Base-by-base conservation (phyloP, 2,113 vertebrate genomes). In the Labeo catla region DNA sequence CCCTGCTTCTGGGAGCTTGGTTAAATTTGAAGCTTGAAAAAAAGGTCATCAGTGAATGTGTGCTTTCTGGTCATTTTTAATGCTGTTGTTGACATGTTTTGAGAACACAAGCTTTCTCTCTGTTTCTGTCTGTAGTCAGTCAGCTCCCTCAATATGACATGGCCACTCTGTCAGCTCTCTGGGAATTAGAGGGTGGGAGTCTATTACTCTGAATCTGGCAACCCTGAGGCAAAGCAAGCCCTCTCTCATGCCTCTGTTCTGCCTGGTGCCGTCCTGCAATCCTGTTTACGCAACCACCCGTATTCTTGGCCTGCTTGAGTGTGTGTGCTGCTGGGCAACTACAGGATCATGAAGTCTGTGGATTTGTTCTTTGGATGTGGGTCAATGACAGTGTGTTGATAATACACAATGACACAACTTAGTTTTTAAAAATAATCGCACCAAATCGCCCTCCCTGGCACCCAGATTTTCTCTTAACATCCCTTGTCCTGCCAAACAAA, bases 141-240 rank as follows among this genome's bases (percentile, higher is more conserved):
- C n/a, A 36, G 74, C 28, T 84, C 50, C 13, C 72, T 74, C 86
- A 86, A 9, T 70, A 61, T 79, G 65, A 83, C 73, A 83, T 54
- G 72, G 66, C 74, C 86, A 63, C 49, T 87, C 83, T 85, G 86
- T 87, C 83, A 79, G 79, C 57, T 85, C 84, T 86, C 74, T 87
- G 88, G 79, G 84, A 89, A 83, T 87, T 87, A 83, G 66, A 83
- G 78, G 65, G 49, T 77, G 47, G 76, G 66, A 87, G 88, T 89
- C 65, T 86, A 83, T 89, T 89, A 87, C 70, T 54, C 77, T 63
- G 54, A 79, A 87, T 80, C 73, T 59, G 86, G 86, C 85, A 63
- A 87, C 88, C 88, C 83, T 85, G 83, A 86, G 88, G 88, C 83
- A 79, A 45, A 68, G 81, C 63, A 68, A 65, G 11, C 81, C 66